Base-by-base conservation (phyloP, 1,140 invertebrate species). In the Tetramorium alpestre region DNA sequence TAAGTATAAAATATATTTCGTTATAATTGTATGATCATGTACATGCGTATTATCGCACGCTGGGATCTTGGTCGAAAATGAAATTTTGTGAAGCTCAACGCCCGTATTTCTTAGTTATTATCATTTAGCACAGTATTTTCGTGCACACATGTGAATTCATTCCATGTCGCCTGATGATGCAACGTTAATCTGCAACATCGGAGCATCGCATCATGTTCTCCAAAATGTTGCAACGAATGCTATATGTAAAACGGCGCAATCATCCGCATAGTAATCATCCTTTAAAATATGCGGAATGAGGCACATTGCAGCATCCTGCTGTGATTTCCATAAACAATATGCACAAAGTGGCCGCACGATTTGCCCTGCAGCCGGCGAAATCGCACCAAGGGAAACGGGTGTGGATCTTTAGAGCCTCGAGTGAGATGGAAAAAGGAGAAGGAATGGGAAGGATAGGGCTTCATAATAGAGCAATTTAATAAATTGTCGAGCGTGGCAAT, bases 401-500 rank as follows among this genome's bases (percentile, higher is more conserved):
- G 22, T 28, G 54, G n/a, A 41, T 72, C 51, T 18, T 60, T 33
- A 58, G 60, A 47, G 44, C 33, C 49, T 67, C 28, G 62, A 69
- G 47, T 33, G 28, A 44, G 51, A 18, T 38, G 60, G 10, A 65
- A 84, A 73, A 41, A 80, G 5, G 44, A 22, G n/a, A 54, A 70
- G 28, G 18, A 10, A 5, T 38, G n/a, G 60, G 72, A 28, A 54
- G 62, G 4, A 76, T 51, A 47, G 38, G 38, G 13, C 44, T 78
- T 86, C 88, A 85, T 93, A 93, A 94, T 93, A 93, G 91, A 93
- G 93, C 92, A 93, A 93, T 94, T 93, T 93, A 92, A 90, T 89
- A 94, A 93, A 94, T 94, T 93, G 90, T 88, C 87, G 77, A 82
- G 77, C 75, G 84, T 60, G 78, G 88, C 90, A 93, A 94, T 93